phyloP scores from a whole-genome alignment of 2,888 invertebrate species.

The Microchrysa polita region DNA sequence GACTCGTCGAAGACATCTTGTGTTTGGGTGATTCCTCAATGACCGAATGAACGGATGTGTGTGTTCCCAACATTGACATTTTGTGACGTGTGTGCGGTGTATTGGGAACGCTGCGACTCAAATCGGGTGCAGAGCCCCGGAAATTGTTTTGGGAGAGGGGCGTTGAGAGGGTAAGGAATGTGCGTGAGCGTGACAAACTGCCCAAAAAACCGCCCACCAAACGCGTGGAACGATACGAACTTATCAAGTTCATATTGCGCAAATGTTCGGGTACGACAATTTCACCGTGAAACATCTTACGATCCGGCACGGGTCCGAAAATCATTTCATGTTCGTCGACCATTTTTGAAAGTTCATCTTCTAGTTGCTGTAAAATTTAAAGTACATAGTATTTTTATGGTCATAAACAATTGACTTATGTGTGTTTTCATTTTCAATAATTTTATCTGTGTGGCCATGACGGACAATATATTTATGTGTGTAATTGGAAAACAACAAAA shows the following conservation, averaged over 20 bases:
- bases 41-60: constrained; percentile 56
- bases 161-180: constrained; percentile 65
- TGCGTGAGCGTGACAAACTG: constrained; percentile 68
- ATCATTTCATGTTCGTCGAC: constrained; percentile 55
- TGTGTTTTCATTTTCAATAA: too few relatives aligned
- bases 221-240: constrained; percentile 56
- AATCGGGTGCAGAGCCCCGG: constrained; percentile 62
- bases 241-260: constrained; percentile 53
- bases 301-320: constrained; percentile 57
- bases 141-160: constrained; percentile 56
- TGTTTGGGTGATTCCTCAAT: constrained; percentile 54
- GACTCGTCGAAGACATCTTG: constrained; percentile 30
- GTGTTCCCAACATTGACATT: constrained; percentile 46
- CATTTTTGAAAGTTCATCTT: constrained; percentile 63
- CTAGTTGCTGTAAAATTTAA: constrained; percentile 51
- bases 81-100: constrained; percentile 55
- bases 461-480: too few relatives aligned
- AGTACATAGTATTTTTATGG: constrained; percentile 29
- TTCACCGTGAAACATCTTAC: constrained; percentile 57
- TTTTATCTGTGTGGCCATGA: too few relatives aligned
- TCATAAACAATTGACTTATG: neutral
- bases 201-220: constrained; percentile 65
- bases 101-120: constrained; percentile 62
- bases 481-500: too few relatives aligned
- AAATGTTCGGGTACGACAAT: constrained; percentile 61